Percentiles rank a stretch among this genome's conserved stretches.
These are phyloP conservation scores for Sebastes vulpes DNA, from an alignment of 2,797 vertebrate genomes.

Conservation along the genomic window DNA sequence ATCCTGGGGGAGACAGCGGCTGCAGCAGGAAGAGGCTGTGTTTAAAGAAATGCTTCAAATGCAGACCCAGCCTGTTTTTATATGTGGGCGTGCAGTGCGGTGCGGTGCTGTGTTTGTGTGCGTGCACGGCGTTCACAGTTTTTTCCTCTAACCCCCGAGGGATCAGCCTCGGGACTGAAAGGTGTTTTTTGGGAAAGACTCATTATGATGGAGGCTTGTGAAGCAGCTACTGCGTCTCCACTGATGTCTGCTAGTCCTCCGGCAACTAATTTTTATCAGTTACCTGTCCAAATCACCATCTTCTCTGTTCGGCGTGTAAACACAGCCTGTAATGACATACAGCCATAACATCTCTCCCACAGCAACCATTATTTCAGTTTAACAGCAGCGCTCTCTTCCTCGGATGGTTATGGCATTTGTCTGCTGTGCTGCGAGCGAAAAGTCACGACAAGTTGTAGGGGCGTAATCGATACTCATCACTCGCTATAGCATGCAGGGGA, in stretches of 20 bases:
- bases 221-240: slow-evolving; percentile 1
- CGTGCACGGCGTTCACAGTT: background rate
- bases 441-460: slow-evolving; percentile 11
- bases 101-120: background rate
- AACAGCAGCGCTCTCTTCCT: slow-evolving; percentile 9
- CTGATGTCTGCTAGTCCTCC: slow-evolving; percentile 28
- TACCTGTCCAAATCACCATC: slow-evolving; percentile 38
- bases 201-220: slow-evolving; percentile 20
- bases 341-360: slow-evolving; percentile 25
- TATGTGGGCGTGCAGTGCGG: background rate
- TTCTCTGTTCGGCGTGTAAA: background rate
- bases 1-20: slow-evolving; percentile 40
- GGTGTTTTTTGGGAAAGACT: slow-evolving; percentile 33
- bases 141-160: slow-evolving; percentile 18
- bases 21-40: slow-evolving; percentile 47
- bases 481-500: background rate
- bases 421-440: slow-evolving; percentile 27
- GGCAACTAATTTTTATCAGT: slow-evolving; percentile 42
- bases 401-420: background rate
- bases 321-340: slow-evolving; percentile 41
- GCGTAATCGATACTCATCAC: slow-evolving; percentile 34
- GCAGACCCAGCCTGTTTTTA: slow-evolving; percentile 2
- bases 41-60: slow-evolving; percentile 57
- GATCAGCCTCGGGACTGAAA: slow-evolving; percentile 36
- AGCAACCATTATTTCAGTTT: slow-evolving; percentile 34